phyloP scores from a whole-genome alignment of 2,888 invertebrate genomes.

The Eupelmus urozonus region DNA sequence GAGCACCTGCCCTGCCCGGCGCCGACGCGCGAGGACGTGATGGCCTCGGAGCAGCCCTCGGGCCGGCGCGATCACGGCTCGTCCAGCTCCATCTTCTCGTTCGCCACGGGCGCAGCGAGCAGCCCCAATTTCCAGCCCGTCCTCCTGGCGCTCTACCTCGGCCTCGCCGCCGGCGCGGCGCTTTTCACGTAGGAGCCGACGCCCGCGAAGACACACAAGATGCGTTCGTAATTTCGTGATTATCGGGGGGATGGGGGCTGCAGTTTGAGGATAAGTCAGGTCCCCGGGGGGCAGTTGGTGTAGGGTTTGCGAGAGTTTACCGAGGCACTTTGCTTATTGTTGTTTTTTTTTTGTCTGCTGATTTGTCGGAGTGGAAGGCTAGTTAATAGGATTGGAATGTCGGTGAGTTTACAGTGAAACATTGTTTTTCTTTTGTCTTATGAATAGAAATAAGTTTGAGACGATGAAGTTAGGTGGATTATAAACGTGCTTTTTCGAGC shows the following conservation, averaged over 20 bases:
- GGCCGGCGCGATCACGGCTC: slow-evolving; percentile 71
- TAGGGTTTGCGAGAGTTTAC: not conserved
- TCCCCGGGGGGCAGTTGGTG: not conserved
- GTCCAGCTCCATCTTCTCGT: slow-evolving; percentile 69
- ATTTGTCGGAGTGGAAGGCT: no score
- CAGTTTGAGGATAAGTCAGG: not conserved
- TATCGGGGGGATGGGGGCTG: no score
- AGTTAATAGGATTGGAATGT: no score
- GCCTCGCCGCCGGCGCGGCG: not conserved
- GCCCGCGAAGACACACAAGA: no score
- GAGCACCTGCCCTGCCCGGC: slow-evolving; percentile 74
- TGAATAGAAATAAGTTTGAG: no score
- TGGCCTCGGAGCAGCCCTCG: slow-evolving; percentile 75
- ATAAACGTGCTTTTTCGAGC: no score
- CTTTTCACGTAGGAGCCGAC: slow-evolving; percentile 69
- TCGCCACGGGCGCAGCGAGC: slow-evolving; percentile 60
- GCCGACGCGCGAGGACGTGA: slow-evolving; percentile 72
- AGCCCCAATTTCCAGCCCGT: slow-evolving; percentile 60
- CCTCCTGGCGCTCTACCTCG: slow-evolving; percentile 56
- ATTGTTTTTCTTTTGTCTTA: no score
- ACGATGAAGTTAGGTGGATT: no score
- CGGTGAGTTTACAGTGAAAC: no score
- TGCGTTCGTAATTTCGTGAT: not conserved
- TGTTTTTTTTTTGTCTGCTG: no score
- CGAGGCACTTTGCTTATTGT: not conserved